These are phyloP conservation scores for Agrypnus murinus DNA, from an alignment of 2,888 invertebrate genomes.

Conservation along the genomic window DNA sequence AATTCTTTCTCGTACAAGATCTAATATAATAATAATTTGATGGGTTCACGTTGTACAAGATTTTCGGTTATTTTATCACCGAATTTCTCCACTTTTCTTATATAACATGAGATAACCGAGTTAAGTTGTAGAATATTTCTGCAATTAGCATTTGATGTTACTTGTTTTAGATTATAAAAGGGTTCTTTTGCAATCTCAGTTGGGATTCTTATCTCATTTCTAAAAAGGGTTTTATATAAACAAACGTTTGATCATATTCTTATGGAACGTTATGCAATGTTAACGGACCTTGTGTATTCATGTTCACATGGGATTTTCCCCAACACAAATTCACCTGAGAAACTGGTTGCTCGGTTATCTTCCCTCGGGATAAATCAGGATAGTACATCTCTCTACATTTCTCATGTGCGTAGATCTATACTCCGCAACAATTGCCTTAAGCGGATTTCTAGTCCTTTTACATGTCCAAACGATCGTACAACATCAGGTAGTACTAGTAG, in stretches of 20 bases:
- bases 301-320: constrained; percentile 38
- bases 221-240: constrained; percentile 1
- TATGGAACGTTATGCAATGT: constrained; percentile 29
- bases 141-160: too few species aligned
- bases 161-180: too few species aligned
- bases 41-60: too few species aligned
- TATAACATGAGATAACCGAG: too few species aligned
- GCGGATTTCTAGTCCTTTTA: constrained; percentile 17
- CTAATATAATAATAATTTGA: too few species aligned
- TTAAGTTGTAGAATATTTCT: too few species aligned
- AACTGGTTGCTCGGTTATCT: constrained; percentile 45
- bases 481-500: neutral
- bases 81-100: too few species aligned
- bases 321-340: constrained; percentile 47
- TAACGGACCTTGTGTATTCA: constrained; percentile 41
- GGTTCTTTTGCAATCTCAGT: neutral
- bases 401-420: constrained; percentile 28
- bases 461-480: constrained; percentile 19
- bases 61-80: too few species aligned
- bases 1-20: neutral
- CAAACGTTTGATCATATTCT: constrained; percentile 15
- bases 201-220: neutral
- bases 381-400: constrained; percentile 26
- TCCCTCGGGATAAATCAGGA: constrained; percentile 49
- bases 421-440: constrained; percentile 24